A percentile compares a stretch with the other conserved stretches of the same genome.
phyloP scores from a whole-genome alignment of 2,888 invertebrate genomes.

The Drosophila hamatofila region DNA sequence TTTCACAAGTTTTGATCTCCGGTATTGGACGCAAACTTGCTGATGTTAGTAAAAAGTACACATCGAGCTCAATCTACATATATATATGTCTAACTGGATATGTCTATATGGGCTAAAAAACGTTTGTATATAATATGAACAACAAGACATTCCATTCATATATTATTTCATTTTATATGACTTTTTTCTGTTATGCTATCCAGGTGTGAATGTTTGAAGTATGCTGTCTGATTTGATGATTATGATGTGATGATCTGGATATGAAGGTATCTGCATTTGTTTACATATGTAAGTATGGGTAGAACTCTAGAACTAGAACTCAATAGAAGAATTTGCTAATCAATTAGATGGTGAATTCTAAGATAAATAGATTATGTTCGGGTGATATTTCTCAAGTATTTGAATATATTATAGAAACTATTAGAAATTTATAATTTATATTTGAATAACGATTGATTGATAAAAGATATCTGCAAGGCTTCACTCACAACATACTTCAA shows the following conservation, averaged over 20 bases:
- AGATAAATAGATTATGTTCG: not conserved
- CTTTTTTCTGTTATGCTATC: not conserved
- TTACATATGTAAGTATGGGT: not conserved
- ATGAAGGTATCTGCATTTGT: not conserved
- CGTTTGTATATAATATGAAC: constrained; percentile 7
- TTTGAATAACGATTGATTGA: not conserved
- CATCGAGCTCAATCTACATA: constrained; percentile 10
- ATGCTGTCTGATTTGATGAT: not conserved
- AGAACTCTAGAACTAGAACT: too few relatives aligned
- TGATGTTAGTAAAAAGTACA: constrained; percentile 72
- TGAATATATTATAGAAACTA: not conserved
- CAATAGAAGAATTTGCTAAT: too few relatives aligned
- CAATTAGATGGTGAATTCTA: too few relatives aligned
- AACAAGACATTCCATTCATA: not conserved
- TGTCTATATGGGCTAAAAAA: constrained; percentile 13
- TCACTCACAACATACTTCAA: too few relatives aligned
- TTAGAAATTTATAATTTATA: not conserved
- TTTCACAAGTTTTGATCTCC: constrained; percentile 86
- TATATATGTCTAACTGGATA: not conserved
- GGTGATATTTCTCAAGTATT: not conserved
- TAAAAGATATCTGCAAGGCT: too few relatives aligned
- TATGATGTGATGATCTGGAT: not conserved
- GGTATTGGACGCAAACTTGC: constrained; percentile 86
- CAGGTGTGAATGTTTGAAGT: constrained; percentile 1
- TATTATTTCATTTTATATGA: not conserved